Evolutionary conservation across 92 coral and sea anemone genomes (phyloP).

Genomic region (Bergia sp.): DNA sequence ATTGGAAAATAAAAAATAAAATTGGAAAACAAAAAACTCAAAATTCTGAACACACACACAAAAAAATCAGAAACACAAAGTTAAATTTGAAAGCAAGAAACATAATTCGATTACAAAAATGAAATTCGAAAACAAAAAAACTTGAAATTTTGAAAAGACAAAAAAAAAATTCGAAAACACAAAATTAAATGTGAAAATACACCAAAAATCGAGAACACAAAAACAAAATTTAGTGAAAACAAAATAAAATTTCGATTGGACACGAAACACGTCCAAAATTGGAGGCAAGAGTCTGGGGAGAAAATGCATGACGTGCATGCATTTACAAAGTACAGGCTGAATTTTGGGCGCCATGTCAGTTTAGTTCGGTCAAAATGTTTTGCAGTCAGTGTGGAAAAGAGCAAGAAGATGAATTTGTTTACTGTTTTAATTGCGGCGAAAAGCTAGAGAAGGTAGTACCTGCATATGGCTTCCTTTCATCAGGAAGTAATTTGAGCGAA

Average conservation of each 20-base stretch:
- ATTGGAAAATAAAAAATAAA: not conserved
- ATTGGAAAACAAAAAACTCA: not conserved
- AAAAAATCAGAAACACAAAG: not conserved
- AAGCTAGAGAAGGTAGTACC: constrained; percentile 11
- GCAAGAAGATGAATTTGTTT: constrained; percentile 25
- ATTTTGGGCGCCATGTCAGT: constrained; percentile 10
- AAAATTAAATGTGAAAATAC: not conserved
- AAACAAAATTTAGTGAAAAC: constrained; percentile 20
- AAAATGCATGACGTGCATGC: not conserved
- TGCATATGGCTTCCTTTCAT: constrained; percentile 12
- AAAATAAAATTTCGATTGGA: constrained; percentile 20
- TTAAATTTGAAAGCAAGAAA: not conserved
- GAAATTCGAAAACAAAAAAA: not conserved
- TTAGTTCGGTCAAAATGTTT: constrained; percentile 17
- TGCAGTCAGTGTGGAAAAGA: constrained; percentile 14
- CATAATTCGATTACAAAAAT: not conserved
- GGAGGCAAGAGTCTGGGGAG: constrained; percentile 21
- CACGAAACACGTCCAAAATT: constrained; percentile 17
- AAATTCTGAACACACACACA: no score
- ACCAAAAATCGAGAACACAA: not conserved
- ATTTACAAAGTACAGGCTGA: not conserved
- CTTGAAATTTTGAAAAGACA: not conserved
- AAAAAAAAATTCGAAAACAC: not conserved
- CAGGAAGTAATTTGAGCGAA: constrained; percentile 18
- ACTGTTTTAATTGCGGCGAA: constrained; percentile 3